phyloP scores from a whole-genome alignment of 1,140 invertebrate genomes.

The Cherax destructor region DNA sequence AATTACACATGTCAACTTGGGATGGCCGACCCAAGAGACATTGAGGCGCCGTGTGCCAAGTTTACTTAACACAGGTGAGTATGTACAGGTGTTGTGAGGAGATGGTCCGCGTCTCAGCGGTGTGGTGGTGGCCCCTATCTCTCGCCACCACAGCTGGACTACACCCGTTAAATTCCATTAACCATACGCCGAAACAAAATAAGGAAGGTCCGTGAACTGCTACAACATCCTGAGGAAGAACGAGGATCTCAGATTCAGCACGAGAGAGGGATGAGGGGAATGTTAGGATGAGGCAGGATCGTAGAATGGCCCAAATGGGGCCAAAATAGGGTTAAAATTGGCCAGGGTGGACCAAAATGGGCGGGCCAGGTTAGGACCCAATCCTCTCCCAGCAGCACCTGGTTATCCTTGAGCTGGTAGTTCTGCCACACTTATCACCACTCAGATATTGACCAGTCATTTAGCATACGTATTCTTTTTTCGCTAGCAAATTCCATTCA shows the following conservation, averaged over 20 bases:
- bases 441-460: background rate
- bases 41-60: conserved; percentile 8
- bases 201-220: too few species aligned
- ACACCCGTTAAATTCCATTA: too few species aligned
- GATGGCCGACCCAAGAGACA: background rate
- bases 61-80: conserved; percentile 23
- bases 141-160: too few species aligned
- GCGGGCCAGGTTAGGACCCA: background rate
- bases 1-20: conserved; percentile 48
- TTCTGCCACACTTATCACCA: background rate
- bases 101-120: background rate
- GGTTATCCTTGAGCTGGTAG: background rate
- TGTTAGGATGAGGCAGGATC: too few species aligned
- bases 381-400: too few species aligned
- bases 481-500: background rate
- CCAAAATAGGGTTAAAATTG: too few species aligned
- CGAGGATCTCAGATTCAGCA: too few species aligned
- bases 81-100: background rate
- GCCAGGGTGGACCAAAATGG: background rate
- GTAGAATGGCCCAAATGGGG: too few species aligned
- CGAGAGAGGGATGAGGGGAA: too few species aligned
- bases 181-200: too few species aligned
- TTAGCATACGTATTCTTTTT: background rate
- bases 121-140: too few species aligned
- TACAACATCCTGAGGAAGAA: too few species aligned